A percentile compares a stretch with the other conserved stretches of the same genome.
Conservation (phyloP, 2,797 vertebrate species). For the Mormyrus hasselquistii region DNA sequence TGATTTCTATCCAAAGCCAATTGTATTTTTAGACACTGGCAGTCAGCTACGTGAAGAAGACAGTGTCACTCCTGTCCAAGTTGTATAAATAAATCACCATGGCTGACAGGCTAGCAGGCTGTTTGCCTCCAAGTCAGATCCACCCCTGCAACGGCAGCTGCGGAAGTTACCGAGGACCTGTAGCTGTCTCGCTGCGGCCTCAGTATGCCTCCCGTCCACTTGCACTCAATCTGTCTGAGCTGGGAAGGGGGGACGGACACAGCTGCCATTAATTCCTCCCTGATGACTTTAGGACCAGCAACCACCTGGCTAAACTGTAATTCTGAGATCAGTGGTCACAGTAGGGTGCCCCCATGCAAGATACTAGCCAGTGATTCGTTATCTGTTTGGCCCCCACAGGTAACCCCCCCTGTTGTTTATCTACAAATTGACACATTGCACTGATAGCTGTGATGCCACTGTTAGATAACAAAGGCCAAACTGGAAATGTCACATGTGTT, state of each 20-base stretch:
- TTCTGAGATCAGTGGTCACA: background rate
- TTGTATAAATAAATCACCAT: constrained; percentile 42
- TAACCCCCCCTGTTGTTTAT: background rate
- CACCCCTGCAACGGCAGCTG: background rate
- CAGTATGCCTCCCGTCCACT: background rate
- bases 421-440: background rate
- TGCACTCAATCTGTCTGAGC: background rate
- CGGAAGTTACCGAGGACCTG: background rate
- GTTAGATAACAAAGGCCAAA: background rate
- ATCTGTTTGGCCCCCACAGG: background rate
- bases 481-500: background rate
- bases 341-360: background rate
- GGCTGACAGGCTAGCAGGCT: constrained; percentile 8
- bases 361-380: background rate
- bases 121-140: background rate
- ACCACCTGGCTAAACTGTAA: background rate
- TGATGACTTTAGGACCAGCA: background rate
- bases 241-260: too few relatives aligned
- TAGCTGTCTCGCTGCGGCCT: background rate
- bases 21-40: constrained; percentile 21
- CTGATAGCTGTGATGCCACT: background rate
- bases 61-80: constrained; percentile 18
- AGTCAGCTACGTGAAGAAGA: background rate
- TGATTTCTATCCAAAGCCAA: background rate
- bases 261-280: background rate